Base-by-base conservation (phyloP, 2,113 vertebrate species). In the Struthio camelus region DNA sequence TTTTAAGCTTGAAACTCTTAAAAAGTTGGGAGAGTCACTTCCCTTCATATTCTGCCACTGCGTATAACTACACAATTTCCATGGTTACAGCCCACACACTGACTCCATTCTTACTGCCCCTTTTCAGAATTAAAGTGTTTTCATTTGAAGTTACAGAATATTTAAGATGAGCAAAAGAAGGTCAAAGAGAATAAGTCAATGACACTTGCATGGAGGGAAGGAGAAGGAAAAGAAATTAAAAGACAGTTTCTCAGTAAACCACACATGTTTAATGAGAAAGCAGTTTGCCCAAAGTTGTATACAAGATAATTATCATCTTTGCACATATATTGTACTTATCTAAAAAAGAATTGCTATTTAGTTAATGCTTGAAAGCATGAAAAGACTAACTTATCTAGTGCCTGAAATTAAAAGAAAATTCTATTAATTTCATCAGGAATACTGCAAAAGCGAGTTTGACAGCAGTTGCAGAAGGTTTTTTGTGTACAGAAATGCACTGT, bases 1-100 rank as follows among this genome's bases (percentile, higher is more conserved):
- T 44, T 30, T 40, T 17, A 6, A 46, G n/a, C n/a, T n/a, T n/a
- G n/a, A 34, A 87, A 73, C 92, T 82, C 93, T 94, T 92, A 88
- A 80, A 93, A 94, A 93, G 95, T 11, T 80, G 64, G 67, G 67
- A 81, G 24, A 92, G 70, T 76, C 84, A 79, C 11, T 93, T 95
- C 93, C 86, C 80, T 91, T 84, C 83, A 8, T 36, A 70, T 48
- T 94, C 65, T 42, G 90, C 34, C 94, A 64, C 84, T 86, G 83
- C n/a, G n/a, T 59, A 88, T 67, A 95, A 91, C 91, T 59, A 87
- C 36, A 48, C 80, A 1, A 89, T 94, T 96, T 85, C 95, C 84
- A 95, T 92, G 87, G 91, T 28, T 92, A 56, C 91, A 84, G 95
- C 93, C 91, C 87, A 97, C 94, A 95, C 94, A 89, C 13, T 38